Conservation (phyloP, 2,113 vertebrate species). For the Paralichthys olivaceus region DNA sequence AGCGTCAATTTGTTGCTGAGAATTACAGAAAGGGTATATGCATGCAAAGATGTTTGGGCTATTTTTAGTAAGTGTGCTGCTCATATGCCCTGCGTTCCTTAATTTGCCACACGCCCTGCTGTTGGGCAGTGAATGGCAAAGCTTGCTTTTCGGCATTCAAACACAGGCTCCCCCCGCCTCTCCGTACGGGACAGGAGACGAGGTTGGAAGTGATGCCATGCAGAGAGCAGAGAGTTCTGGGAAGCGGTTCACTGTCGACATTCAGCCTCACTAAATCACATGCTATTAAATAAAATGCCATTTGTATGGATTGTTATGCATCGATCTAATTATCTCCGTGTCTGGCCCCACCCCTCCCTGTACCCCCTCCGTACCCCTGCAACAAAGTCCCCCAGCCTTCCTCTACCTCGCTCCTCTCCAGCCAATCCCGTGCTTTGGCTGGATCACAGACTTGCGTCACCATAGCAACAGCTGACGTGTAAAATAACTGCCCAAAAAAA, state of each 20-base stretch:
- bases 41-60: slow-evolving; percentile 47
- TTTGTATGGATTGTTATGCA: slow-evolving; percentile 63
- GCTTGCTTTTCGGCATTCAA: slow-evolving; percentile 39
- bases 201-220: slow-evolving; percentile 24
- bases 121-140: slow-evolving; percentile 43
- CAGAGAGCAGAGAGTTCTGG: slow-evolving; percentile 3
- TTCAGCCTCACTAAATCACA: slow-evolving; percentile 39
- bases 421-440: slow-evolving; percentile 71
- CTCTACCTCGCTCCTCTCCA: slow-evolving; percentile 62
- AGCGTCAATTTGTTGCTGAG: slow-evolving; percentile 41
- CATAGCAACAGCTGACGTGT: slow-evolving; percentile 86
- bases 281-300: slow-evolving; percentile 55
- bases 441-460: slow-evolving; percentile 76
- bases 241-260: slow-evolving; percentile 20
- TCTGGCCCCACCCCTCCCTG: slow-evolving; percentile 41
- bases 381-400: slow-evolving; percentile 56
- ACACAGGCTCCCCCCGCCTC: slow-evolving; percentile 11
- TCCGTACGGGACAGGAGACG: slow-evolving; percentile 23
- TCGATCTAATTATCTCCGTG: slow-evolving; percentile 71
- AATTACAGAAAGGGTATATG: slow-evolving; percentile 33
- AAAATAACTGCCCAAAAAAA: slow-evolving; percentile 76
- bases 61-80: slow-evolving; percentile 64
- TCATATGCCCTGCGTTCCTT: slow-evolving; percentile 25
- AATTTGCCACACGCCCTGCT: slow-evolving; percentile 44
- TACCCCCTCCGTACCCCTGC: slow-evolving; percentile 50